phyloP scores from a whole-genome alignment of 1,140 invertebrate genomes.

The Drosophila pachea region DNA sequence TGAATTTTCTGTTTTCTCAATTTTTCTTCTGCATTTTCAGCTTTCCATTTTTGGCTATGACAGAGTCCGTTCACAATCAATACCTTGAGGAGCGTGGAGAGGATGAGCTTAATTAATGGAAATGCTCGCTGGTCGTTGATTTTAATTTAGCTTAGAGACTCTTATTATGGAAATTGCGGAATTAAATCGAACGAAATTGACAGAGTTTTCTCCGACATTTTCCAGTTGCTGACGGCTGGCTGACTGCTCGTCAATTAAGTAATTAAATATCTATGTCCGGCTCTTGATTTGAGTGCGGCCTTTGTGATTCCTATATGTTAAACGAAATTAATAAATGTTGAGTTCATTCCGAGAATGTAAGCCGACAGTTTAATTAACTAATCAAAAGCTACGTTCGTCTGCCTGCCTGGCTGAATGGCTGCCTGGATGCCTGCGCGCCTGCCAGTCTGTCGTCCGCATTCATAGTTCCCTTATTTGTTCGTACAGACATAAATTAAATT shows the following conservation, averaged over 20 bases:
- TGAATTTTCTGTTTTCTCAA: neutral
- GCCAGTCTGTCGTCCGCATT: constrained; percentile 1
- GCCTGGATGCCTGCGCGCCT: no score
- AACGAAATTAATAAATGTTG: constrained; percentile 66
- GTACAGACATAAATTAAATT: constrained; percentile 64
- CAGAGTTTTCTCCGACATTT: neutral
- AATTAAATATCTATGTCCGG: constrained; percentile 62
- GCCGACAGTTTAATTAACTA: constrained; percentile 72
- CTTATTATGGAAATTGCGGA: constrained; percentile 65
- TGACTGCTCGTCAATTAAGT: constrained; percentile 54
- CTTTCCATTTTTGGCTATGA: constrained; percentile 14
- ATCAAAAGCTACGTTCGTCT: constrained; percentile 46
- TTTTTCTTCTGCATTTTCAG: constrained; percentile 3
- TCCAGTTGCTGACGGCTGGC: neutral
- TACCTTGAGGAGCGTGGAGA: constrained; percentile 33
- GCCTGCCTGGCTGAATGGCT: no score
- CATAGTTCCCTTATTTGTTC: constrained; percentile 37
- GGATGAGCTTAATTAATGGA: constrained; percentile 67
- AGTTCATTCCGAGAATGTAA: constrained; percentile 60
- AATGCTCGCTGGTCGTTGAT: constrained; percentile 63
- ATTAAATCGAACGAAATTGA: constrained; percentile 36
- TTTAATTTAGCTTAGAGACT: constrained; percentile 71
- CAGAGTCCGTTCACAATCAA: constrained; percentile 48
- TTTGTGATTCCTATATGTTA: constrained; percentile 44
- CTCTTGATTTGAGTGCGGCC: constrained; percentile 9